Base-by-base conservation (phyloP, 2,113 vertebrate genomes). In the Hyla sarda region DNA sequence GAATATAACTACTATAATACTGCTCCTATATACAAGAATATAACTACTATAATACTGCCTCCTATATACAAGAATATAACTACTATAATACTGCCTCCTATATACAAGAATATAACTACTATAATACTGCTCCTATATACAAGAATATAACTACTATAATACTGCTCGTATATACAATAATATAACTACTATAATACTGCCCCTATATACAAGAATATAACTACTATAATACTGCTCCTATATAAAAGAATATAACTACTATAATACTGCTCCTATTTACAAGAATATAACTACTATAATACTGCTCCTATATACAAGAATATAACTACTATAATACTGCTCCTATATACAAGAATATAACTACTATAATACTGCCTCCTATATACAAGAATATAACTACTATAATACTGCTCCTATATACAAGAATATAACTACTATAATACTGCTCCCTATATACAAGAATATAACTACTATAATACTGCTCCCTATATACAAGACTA, bases 1-100 rank as follows among this genome's bases (percentile, higher is more conserved):
- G 67, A 71, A 23, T 71, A 71, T 71, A 71, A 71, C 67, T 71
- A 71, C 67, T 71, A 71, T 41, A 71, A 69, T 69, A 69, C 65
- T 69, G 30, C 28, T 2, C 30, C 65, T 34, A 69, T 69, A 13
- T 69, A 34, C 65, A 69, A 69, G 60, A 65, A 65, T 65, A 65
- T 65, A 65, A 65, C 60, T 65, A 65, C 25, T 65, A 65, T 65
- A 67, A 67, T 67, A 67, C 62, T 67, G 30, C 21, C 25, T 19
- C 62, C 62, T 67, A 67, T 67, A 8, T 67, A 67, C 62, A 67
- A 67, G 62, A 67, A 32, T 67, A 67, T 67, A 67, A 67, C 62
- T 34, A 67, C 30, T 67, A 67, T 67, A 67, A 67, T 34, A 67
- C 62, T 67, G 30, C 62, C 5, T n/a, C 62, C 62, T 67, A 67